Conservation (phyloP, 2,888 invertebrate genomes). For the Nomada ruficornis region DNA sequence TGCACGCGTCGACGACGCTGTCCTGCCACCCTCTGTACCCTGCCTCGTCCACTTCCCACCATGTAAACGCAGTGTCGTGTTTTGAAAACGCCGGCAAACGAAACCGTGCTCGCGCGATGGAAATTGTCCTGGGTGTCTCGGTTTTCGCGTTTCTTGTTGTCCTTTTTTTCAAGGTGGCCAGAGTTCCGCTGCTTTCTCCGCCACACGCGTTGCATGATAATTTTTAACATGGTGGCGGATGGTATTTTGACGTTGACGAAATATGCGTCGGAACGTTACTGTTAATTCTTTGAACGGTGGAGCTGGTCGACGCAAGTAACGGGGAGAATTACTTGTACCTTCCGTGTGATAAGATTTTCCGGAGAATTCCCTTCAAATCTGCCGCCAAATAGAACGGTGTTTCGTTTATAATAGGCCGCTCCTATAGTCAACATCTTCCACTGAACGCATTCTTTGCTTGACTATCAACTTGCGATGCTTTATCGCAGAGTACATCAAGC, state of each 20-base stretch:
- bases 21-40: slow-evolving; percentile 50
- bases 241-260: neutral
- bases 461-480: slow-evolving; percentile 19
- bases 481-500: slow-evolving; percentile 16
- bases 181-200: neutral
- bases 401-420: slow-evolving; percentile 1
- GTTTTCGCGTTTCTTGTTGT: slow-evolving; percentile 8
- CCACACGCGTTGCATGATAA: neutral
- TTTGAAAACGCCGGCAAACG: slow-evolving; percentile 64
- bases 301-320: neutral
- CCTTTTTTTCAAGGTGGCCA: slow-evolving; percentile 13
- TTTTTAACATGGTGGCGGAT: neutral
- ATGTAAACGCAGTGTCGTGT: slow-evolving; percentile 65
- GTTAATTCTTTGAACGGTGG: neutral
- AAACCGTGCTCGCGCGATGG: slow-evolving; percentile 54
- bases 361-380: slow-evolving; percentile 70
- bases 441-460: slow-evolving; percentile 65
- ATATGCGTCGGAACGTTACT: neutral
- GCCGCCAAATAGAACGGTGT: slow-evolving; percentile 8
- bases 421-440: slow-evolving; percentile 53
- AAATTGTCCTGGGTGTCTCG: slow-evolving; percentile 33
- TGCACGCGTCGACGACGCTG: slow-evolving; percentile 77
- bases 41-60: slow-evolving; percentile 49
- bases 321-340: neutral
- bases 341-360: slow-evolving; percentile 73